Evolutionary conservation across 2,888 invertebrate genomes (phyloP).

Genomic region (Apodemia mormo): DNA sequence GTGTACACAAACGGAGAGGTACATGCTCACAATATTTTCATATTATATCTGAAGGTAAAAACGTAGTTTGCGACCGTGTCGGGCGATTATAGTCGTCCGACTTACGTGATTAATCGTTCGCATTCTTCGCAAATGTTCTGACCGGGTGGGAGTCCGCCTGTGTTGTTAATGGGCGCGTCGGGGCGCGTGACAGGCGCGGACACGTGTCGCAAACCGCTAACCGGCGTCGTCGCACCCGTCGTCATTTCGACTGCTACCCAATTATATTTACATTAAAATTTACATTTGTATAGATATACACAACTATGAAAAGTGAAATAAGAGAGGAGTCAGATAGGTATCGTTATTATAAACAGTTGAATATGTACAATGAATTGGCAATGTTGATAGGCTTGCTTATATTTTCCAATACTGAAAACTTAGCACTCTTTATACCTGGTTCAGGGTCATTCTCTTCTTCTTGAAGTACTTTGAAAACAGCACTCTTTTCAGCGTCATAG

Average conservation of each 20-base stretch:
- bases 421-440: constrained; percentile 81
- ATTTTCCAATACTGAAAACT: not conserved
- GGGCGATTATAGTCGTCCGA: constrained; percentile 83
- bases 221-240: constrained; percentile 67
- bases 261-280: constrained; percentile 49
- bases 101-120: constrained; percentile 98
- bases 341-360: constrained; percentile 18
- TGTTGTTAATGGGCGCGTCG: constrained; percentile 83
- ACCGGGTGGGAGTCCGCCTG: constrained; percentile 89
- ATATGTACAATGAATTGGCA: constrained; percentile 27
- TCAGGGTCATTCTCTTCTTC: constrained; percentile 92
- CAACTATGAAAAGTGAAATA: not conserved
- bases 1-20: constrained; percentile 7
- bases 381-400: not conserved
- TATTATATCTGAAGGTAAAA: constrained; percentile 5
- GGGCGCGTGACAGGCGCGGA: constrained; percentile 87
- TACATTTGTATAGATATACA: not conserved
- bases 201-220: constrained; percentile 86
- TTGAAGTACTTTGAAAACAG: constrained; percentile 94
- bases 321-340: not conserved
- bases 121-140: constrained; percentile 98
- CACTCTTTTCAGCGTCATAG: constrained; percentile 93
- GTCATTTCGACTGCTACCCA: constrained; percentile 53
- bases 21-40: not conserved
- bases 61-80: constrained; percentile 83